A percentile compares a stretch with the other conserved stretches of the same genome.
These are phyloP conservation scores for Drosophila rufa DNA, from an alignment of 1,140 invertebrate species.

Conservation along the genomic window DNA sequence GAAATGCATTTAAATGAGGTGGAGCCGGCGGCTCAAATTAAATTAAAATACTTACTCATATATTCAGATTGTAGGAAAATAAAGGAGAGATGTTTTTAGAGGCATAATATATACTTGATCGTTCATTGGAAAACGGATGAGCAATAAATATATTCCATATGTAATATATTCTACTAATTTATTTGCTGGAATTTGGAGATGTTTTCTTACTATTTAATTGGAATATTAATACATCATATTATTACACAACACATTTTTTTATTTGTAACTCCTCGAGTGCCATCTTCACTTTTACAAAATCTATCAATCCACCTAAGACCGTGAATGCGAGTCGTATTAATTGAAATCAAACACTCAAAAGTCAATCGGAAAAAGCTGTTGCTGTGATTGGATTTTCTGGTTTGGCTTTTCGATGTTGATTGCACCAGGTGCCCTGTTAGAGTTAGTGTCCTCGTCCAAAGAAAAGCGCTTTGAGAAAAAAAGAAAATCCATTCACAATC, in stretches of 20 bases:
- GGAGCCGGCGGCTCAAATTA: constrained; percentile 20
- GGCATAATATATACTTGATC: background rate
- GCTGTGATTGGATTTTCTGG: constrained; percentile 38
- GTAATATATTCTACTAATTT: background rate
- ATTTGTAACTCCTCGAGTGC: too few relatives aligned
- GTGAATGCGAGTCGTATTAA: constrained; percentile 55
- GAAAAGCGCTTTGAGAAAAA: constrained; percentile 21
- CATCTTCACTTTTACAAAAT: background rate
- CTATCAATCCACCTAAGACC: background rate
- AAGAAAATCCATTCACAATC: constrained; percentile 37
- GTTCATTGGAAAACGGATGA: background rate
- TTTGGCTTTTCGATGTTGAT: constrained; percentile 57
- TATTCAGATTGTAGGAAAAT: constrained; percentile 16
- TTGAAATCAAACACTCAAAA: constrained; percentile 74
- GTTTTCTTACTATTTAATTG: background rate
- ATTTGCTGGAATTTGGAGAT: background rate
- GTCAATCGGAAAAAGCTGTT: constrained; percentile 16
- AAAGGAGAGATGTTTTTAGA: background rate
- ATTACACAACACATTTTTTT: too few relatives aligned
- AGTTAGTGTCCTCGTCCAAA: constrained; percentile 6
- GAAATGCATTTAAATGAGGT: constrained; percentile 75
- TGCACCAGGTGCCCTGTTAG: constrained; percentile 40
- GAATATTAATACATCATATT: too few relatives aligned
- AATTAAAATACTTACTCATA: constrained; percentile 56
- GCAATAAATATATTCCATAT: background rate